Evolutionary conservation across 2,888 invertebrate species (phyloP).

Genomic region (Heliconius ethilla): DNA sequence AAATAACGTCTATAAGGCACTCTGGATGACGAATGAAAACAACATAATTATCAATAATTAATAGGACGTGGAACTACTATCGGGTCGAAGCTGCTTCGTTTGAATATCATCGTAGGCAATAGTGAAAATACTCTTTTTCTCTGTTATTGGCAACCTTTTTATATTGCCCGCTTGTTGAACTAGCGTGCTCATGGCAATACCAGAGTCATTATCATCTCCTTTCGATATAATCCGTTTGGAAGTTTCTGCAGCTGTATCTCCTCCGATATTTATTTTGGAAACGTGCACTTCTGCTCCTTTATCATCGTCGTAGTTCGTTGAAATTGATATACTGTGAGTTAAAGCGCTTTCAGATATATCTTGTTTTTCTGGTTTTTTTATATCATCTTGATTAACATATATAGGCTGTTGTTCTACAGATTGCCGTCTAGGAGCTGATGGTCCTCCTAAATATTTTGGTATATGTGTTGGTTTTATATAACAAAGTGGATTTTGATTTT

Average conservation of each 20-base stretch:
- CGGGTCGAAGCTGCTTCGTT: constrained; percentile 90
- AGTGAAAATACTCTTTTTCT: constrained; percentile 96
- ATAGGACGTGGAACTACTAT: constrained; percentile 88
- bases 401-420: constrained; percentile 72
- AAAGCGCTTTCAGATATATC: constrained; percentile 72
- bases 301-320: constrained; percentile 70
- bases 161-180: constrained; percentile 80
- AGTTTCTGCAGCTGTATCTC: constrained; percentile 59
- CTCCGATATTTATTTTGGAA: constrained; percentile 79
- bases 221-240: constrained; percentile 59
- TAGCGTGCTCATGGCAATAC: constrained; percentile 87
- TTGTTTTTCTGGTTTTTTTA: constrained; percentile 60
- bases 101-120: constrained; percentile 96
- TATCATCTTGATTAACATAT: constrained; percentile 76
- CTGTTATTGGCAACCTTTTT: constrained; percentile 86
- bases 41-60: constrained; percentile 49
- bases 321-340: constrained; percentile 75
- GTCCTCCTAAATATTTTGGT: constrained; percentile 83
- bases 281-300: constrained; percentile 80
- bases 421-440: constrained; percentile 71
- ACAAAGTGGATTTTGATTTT: constrained; percentile 78
- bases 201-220: constrained; percentile 88
- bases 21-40: constrained; percentile 54
- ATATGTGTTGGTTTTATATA: constrained; percentile 83
- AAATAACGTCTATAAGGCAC: constrained; percentile 49